Evolutionary conservation across 92 coral and sea anemone species (phyloP), one percentile per base, ranked within the genome.

Genomic region (Heteractis magnifica): DNA sequence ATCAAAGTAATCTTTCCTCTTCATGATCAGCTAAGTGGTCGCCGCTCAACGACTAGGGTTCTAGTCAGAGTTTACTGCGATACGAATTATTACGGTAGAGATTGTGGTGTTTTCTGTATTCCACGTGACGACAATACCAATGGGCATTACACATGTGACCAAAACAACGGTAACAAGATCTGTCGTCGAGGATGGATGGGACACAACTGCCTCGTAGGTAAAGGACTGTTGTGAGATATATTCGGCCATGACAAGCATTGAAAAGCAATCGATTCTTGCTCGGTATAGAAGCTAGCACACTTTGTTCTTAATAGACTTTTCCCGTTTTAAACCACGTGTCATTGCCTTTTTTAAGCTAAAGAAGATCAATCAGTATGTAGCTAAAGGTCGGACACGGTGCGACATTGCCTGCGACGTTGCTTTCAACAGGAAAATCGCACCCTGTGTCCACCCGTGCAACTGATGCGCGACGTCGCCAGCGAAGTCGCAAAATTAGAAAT

Each of bases 111-210:
- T 15, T 90, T 88, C 82, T 95, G 98, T 82, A 82, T 88, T 49
- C 88, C 92, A 18, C 95, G 85, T 23, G 92, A 95, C 76, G 92
- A 89, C 79, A 86, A 85, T 71, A 11, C 56, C 3, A 75, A 72
- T 14, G 98, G 98, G 5, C 98, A 95, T 83, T 95, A 95, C 79
- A 90, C 92, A 49, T 95, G 98, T 68, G 90, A 95, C 64, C 65
- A 58, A 16, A 62, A 58, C 71, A 93, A 92, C 19, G 98, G 98
- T 18, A 89, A 88, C 82, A 93, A 95, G 85, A 84, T 90, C 19
- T 95, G 98, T 74, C 85, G 91, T 64, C 64, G 44, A 20, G 97
- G 98, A 53, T 95, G 98, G 98, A 89, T 80, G 52, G 94, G 94
- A 70, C 48, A 56, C 6, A 83, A 89, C 78, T 95, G 98, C 72